Conservation (phyloP, 2,888 invertebrate species). For the Drosophila mayaguana region DNA sequence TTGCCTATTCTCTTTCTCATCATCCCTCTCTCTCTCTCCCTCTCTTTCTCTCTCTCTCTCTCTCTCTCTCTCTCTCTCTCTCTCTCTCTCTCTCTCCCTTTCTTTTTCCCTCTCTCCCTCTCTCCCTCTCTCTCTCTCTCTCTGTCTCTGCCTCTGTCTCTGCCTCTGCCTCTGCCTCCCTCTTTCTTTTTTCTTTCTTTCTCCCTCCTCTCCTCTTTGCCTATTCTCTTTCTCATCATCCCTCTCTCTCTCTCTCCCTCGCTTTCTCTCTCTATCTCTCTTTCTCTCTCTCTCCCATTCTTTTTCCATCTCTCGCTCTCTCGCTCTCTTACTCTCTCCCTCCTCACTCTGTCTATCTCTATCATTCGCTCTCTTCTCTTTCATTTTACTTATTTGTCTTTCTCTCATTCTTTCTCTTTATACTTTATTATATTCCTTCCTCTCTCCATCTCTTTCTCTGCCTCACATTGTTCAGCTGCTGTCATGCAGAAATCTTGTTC, state of each 20-base stretch:
- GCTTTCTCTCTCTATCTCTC: not conserved
- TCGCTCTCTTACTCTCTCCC: not conserved
- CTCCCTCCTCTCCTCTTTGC: no score
- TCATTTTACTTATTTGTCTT: not conserved
- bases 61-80: not conserved
- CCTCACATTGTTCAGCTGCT: not conserved
- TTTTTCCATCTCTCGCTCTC: not conserved
- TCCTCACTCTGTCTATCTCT: not conserved
- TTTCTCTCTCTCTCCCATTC: not conserved
- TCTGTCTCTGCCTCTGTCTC: no score
- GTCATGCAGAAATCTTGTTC: slow-evolving; percentile 3
- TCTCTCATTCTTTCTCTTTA: not conserved
- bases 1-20: not conserved
- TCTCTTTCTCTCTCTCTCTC: not conserved
- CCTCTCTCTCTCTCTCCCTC: not conserved
- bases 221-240: no score
- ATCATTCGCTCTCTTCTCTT: no score
- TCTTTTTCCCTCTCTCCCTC: not conserved
- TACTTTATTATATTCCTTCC: not conserved
- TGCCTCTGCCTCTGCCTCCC: not conserved
- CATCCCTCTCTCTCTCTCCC: not conserved
- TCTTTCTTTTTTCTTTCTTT: not conserved
- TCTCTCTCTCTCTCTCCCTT: not conserved
- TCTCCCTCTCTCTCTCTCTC: not conserved
- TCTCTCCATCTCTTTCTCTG: not conserved